These are phyloP conservation scores for Coelopa pilipes DNA, from an alignment of 2,888 invertebrate species.

Conservation along the genomic window DNA sequence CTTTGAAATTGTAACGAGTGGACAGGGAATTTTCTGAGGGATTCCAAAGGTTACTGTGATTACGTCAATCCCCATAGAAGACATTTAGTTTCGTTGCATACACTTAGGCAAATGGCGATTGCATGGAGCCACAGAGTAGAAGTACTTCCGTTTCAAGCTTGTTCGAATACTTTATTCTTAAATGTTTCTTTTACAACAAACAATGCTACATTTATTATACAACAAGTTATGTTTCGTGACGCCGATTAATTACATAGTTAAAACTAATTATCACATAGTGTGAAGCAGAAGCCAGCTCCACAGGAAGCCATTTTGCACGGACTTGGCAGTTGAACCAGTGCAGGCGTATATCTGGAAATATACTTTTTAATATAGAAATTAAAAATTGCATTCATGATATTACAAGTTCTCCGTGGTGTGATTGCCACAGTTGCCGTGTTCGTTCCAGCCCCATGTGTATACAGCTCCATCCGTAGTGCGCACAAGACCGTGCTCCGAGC, in stretches of 20 bases:
- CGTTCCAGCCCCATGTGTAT: conserved; percentile 91
- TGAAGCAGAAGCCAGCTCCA: conserved; percentile 66
- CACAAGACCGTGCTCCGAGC: conserved; percentile 84
- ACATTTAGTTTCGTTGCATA: too few relatives aligned
- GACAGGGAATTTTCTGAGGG: not conserved
- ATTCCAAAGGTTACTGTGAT: not conserved
- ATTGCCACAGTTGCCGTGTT: conserved; percentile 86
- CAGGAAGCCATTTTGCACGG: conserved; percentile 57
- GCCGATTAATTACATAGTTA: too few relatives aligned
- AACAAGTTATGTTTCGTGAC: not conserved
- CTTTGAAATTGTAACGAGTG: not conserved
- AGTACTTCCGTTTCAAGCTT: not conserved
- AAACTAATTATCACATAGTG: conserved; percentile 54
- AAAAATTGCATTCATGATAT: conserved; percentile 25
- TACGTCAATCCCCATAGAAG: not conserved
- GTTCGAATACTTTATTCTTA: conserved; percentile 6
- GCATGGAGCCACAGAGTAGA: too few relatives aligned
- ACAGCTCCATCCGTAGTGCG: conserved; percentile 74
- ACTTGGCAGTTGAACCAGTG: conserved; percentile 54
- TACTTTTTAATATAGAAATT: not conserved
- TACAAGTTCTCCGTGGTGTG: conserved; percentile 67
- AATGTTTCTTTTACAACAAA: not conserved
- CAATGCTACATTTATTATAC: not conserved
- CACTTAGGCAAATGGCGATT: too few relatives aligned
- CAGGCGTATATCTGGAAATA: conserved; percentile 55